These are phyloP conservation scores for Gallinago jamesoni DNA, from an alignment of 2,113 vertebrate species.

Conservation along the genomic window DNA sequence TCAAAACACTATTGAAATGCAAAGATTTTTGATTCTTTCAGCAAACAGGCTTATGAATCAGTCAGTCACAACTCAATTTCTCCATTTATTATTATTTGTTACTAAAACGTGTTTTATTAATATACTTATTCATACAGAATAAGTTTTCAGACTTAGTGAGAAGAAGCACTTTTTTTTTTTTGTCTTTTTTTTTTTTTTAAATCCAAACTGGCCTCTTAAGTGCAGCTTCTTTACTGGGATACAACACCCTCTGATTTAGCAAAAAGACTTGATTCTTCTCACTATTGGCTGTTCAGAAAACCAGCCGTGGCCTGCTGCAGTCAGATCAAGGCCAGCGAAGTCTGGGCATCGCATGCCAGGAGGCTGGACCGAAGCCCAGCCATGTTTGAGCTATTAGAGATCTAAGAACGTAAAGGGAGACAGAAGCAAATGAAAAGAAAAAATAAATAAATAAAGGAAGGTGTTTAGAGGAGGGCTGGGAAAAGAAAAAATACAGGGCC, in stretches of 20 bases:
- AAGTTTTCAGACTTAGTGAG: neutral
- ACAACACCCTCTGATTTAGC: neutral
- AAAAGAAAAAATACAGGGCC: neutral
- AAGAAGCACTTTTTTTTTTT: neutral
- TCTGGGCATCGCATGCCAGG: conserved; percentile 10
- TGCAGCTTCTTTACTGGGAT: neutral
- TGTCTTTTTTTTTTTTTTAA: neutral
- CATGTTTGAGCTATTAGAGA: conserved; percentile 33
- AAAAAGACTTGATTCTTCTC: neutral
- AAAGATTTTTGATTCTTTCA: neutral
- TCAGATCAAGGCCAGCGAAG: neutral
- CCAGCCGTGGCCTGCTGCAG: neutral
- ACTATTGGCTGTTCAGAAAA: neutral
- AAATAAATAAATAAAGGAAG: conserved; percentile 32
- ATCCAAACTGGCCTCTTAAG: neutral
- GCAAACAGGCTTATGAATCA: neutral
- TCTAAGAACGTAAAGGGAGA: conserved; percentile 15
- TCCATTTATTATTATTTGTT: neutral
- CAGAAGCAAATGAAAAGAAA: conserved; percentile 39
- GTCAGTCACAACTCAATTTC: neutral
- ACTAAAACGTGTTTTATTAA: neutral
- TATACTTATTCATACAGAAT: neutral
- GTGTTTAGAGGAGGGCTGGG: conserved; percentile 5
- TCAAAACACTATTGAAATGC: neutral
- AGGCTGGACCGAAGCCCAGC: neutral